A percentile compares a stretch with the other conserved stretches of the same genome.
phyloP scores from a whole-genome alignment of 2,797 vertebrate genomes.

The Balearica regulorum region DNA sequence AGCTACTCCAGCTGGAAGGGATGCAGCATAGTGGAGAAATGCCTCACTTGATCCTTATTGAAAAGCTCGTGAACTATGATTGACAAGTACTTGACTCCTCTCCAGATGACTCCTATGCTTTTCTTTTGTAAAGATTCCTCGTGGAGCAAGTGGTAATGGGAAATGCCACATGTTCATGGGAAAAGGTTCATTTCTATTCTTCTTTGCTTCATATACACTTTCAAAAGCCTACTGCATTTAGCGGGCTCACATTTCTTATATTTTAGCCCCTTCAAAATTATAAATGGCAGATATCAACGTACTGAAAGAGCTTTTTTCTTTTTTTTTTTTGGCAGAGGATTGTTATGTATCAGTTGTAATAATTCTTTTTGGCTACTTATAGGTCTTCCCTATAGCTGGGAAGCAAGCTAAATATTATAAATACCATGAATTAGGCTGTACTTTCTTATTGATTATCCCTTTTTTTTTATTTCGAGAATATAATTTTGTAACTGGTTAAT shows the following conservation, averaged over 20 bases:
- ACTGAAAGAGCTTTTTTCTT: neutral
- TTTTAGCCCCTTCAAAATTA: neutral
- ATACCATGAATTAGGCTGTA: neutral
- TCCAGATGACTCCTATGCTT: neutral
- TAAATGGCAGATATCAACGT: neutral
- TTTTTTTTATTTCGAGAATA: neutral
- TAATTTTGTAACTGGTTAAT: neutral
- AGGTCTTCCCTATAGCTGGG: neutral
- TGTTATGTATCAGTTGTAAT: neutral
- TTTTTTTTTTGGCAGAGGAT: neutral
- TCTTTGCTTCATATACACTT: neutral
- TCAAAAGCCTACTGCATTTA: neutral
- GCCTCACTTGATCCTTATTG: neutral
- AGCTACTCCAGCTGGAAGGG: neutral
- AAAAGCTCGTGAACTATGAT: neutral
- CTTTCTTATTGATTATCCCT: neutral
- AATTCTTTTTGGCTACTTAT: neutral
- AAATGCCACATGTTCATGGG: neutral
- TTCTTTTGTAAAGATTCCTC: neutral
- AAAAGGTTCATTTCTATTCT: neutral
- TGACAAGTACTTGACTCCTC: neutral
- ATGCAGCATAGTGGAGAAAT: neutral
- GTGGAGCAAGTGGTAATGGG: neutral
- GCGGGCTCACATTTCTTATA: neutral
- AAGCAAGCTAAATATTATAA: neutral